Conservation (phyloP, 2,113 vertebrate genomes). For the Toxotes jaculatrix region DNA sequence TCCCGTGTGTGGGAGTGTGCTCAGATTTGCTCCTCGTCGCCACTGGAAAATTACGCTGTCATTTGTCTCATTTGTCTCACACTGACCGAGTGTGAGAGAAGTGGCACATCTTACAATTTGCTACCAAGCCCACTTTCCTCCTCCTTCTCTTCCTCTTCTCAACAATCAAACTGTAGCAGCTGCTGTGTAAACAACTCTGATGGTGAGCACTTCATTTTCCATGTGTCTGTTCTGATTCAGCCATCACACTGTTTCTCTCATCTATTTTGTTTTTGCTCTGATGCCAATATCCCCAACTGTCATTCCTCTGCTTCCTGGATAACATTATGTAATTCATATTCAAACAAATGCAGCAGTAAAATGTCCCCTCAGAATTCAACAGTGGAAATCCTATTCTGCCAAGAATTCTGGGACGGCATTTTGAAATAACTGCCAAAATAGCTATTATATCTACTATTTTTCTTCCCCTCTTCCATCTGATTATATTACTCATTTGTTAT, state of each 20-base stretch:
- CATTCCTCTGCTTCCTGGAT: conserved; percentile 16
- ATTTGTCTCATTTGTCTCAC: neutral
- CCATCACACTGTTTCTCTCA: conserved; percentile 37
- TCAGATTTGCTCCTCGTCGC: neutral
- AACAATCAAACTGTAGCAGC: neutral
- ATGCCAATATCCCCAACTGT: neutral
- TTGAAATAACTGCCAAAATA: conserved; percentile 24
- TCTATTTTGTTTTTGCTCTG: conserved; percentile 39
- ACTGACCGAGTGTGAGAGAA: conserved; percentile 2
- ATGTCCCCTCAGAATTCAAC: conserved; percentile 8
- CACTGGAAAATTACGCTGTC: conserved; percentile 31
- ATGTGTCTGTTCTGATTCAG: conserved; percentile 1
- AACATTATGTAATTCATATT: conserved; percentile 50
- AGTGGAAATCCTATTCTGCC: conserved; percentile 24
- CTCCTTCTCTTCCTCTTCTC: neutral
- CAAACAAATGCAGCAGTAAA: conserved; percentile 40
- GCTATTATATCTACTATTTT: neutral
- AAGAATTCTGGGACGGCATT: conserved; percentile 38
- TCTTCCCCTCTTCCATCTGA: neutral
- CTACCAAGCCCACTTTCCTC: neutral
- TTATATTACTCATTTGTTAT: neutral
- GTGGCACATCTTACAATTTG: neutral
- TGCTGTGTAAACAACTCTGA: conserved; percentile 9
- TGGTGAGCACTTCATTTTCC: conserved; percentile 7
- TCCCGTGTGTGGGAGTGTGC: conserved; percentile 13